Base-by-base conservation (phyloP, 2,113 vertebrate genomes). In the Castor canadensis region DNA sequence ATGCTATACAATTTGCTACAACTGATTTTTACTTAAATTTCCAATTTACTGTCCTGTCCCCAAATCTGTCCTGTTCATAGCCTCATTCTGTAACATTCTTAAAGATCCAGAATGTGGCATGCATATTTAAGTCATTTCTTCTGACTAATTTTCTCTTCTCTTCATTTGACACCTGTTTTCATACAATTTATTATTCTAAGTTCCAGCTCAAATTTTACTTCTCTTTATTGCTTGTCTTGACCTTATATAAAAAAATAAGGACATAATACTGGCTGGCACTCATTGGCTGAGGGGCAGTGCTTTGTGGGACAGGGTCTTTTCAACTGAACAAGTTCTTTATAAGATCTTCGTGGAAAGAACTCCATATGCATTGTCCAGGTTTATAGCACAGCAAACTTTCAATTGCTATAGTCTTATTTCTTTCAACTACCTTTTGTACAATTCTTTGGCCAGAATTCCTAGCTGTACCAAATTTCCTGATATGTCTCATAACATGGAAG, bases 401-500 rank as follows among this genome's bases (percentile, higher is more conserved):
- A 62, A 62, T 32, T 91, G 11, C 6, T 64, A 0, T 54, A 40
- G 5, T 84, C 9, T 9, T 26, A 49, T 67, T 81, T 28, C 26
- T 82, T 91, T 83, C 12, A 69, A 13, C 22, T 60, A 69, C 10
- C 0, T 87, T 69, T 62, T 82, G 52, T 54, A 30, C 28, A 9
- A 20, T 69, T 62, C 17, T 71, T 87, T 76, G 1, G 20, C n/a
- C n/a, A 69, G 30, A 32, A 22, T 77, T 30, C 9, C 3, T 6
- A 38, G 12, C 83, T 76, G 28, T 12, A 56, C 6, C 45, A 87
- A 89, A 49, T 83, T 87, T 49, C 15, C 16, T 83, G 35, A 62
- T n/a, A n/a, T n/a, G n/a, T n/a, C n/a, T n/a, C n/a, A n/a, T 92
- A 60, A 73, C 58, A 89, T 76, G 32, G 82, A 76, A 93, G 49